Percentiles rank a stretch among this genome's conserved stretches.
Evolutionary conservation across 2,888 invertebrate species (phyloP).

Genomic region (Boloria selene): DNA sequence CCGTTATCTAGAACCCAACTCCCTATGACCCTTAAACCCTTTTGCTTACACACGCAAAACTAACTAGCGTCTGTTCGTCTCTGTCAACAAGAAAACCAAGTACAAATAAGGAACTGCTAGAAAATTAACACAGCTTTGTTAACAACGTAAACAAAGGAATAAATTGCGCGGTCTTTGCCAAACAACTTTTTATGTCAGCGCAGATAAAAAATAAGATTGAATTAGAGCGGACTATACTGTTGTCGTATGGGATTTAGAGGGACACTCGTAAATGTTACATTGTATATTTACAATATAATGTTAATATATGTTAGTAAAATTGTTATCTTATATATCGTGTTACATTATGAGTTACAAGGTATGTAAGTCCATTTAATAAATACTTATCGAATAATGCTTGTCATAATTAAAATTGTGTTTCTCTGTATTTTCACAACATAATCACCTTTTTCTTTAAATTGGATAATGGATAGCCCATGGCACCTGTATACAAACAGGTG

Average conservation of each 20-base stretch:
- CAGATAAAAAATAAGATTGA: slow-evolving; percentile 16
- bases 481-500: too few relatives aligned
- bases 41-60: slow-evolving; percentile 26
- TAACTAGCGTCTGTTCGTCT: slow-evolving; percentile 20
- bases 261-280: neutral
- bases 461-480: too few relatives aligned
- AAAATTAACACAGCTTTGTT: slow-evolving; percentile 22
- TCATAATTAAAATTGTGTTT: too few relatives aligned
- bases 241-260: slow-evolving; percentile 1
- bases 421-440: too few relatives aligned
- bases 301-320: neutral
- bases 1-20: slow-evolving; percentile 28
- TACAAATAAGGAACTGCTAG: slow-evolving; percentile 14
- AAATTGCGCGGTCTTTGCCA: slow-evolving; percentile 24
- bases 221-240: slow-evolving; percentile 7
- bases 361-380: too few relatives aligned
- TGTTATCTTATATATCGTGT: too few relatives aligned
- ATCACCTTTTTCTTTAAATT: too few relatives aligned
- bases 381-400: too few relatives aligned
- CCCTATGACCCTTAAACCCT: slow-evolving; percentile 32
- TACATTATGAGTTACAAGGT: too few relatives aligned
- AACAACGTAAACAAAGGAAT: slow-evolving; percentile 15
- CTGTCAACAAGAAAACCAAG: slow-evolving; percentile 20
- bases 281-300: too few relatives aligned
- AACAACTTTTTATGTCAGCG: slow-evolving; percentile 7